Conservation (phyloP, 2,888 invertebrate genomes). For the Andrena dorsata region DNA sequence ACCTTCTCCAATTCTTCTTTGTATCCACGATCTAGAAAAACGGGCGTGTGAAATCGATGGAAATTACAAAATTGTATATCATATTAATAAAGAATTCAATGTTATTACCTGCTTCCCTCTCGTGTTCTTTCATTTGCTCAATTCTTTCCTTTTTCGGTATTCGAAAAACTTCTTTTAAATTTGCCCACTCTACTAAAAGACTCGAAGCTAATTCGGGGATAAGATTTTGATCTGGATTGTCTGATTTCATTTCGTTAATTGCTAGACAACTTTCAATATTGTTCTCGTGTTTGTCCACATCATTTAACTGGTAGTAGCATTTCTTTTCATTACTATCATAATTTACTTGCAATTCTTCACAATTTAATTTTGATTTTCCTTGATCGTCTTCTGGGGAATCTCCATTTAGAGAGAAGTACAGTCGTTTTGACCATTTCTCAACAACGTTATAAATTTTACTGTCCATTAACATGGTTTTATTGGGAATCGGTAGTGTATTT, state of each 20-base stretch:
- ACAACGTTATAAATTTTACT: conserved; percentile 95
- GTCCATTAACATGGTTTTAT: conserved; percentile 96
- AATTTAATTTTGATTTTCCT: conserved; percentile 66
- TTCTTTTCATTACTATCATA: conserved; percentile 76
- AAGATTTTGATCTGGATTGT: conserved; percentile 69
- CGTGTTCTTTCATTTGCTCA: conserved; percentile 98
- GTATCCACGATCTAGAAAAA: conserved; percentile 82
- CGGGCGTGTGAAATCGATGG: conserved; percentile 14
- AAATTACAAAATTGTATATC: background rate
- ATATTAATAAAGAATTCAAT: conserved; percentile 1
- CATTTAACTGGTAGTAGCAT: conserved; percentile 56
- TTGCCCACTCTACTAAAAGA: conserved; percentile 91
- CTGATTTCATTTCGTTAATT: conserved; percentile 68
- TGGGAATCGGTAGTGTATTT: conserved; percentile 94
- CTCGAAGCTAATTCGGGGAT: conserved; percentile 87
- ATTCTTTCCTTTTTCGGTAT: conserved; percentile 97
- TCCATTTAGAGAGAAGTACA: conserved; percentile 76
- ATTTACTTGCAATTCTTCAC: conserved; percentile 74
- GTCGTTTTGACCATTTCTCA: conserved; percentile 91
- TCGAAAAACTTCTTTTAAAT: conserved; percentile 92
- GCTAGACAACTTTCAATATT: conserved; percentile 63
- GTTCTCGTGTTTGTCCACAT: conserved; percentile 68
- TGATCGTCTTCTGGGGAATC: conserved; percentile 82
- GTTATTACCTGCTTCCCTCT: conserved; percentile 92
- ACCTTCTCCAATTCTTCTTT: conserved; percentile 84